Conservation (phyloP, 1,140 invertebrate species). For the Trigoniulus corallinus region DNA sequence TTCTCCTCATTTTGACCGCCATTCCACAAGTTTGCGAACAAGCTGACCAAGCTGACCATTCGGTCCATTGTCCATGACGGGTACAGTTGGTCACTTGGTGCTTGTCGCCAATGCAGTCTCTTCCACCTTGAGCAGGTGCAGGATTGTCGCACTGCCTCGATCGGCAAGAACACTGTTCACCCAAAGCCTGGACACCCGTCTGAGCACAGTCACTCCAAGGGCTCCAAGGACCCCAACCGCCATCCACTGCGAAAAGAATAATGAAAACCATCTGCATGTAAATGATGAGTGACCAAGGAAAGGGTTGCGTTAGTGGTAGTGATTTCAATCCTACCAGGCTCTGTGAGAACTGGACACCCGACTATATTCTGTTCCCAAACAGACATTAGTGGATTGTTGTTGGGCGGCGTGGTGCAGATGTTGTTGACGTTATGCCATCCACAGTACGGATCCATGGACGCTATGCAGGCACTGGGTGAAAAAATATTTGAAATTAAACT, state of each 20-base stretch:
- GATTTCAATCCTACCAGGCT: conserved; percentile 25
- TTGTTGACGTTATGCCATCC: conserved; percentile 68
- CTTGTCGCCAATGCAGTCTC: conserved; percentile 25
- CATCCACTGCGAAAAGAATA: conserved; percentile 31
- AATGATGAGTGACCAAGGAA: too few relatives aligned
- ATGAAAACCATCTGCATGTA: not conserved
- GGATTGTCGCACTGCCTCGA: conserved; percentile 65
- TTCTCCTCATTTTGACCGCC: conserved; percentile 30
- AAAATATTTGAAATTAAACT: conserved; percentile 6
- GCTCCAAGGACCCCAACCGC: conserved; percentile 58
- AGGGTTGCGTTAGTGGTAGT: too few relatives aligned
- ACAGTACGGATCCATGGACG: conserved; percentile 81
- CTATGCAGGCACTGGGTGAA: conserved; percentile 57
- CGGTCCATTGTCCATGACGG: conserved; percentile 29
- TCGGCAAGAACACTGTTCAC: conserved; percentile 57
- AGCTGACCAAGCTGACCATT: conserved; percentile 27
- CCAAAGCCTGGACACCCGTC: conserved; percentile 15
- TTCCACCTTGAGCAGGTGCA: conserved; percentile 55
- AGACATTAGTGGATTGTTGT: conserved; percentile 36
- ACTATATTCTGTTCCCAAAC: conserved; percentile 55
- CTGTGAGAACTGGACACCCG: conserved; percentile 41
- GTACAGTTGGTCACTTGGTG: conserved; percentile 34
- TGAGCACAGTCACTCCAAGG: conserved; percentile 42
- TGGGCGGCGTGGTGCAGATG: conserved; percentile 46
- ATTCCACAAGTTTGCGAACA: conserved; percentile 39